Evolutionary conservation across 2,797 vertebrate genomes (phyloP).

Genomic region (Onychomys torridus): DNA sequence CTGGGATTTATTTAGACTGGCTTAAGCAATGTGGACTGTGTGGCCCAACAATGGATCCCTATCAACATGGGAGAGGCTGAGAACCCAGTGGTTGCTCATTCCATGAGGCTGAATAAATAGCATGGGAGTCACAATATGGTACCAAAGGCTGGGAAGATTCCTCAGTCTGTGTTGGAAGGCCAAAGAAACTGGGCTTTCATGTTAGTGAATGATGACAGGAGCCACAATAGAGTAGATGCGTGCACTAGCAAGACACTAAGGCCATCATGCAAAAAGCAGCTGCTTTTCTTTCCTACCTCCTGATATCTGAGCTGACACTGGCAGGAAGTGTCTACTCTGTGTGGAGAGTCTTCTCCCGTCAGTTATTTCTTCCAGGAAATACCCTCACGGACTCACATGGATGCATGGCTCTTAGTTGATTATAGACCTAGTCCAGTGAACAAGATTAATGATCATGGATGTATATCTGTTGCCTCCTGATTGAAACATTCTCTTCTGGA

Average conservation of each 20-base stretch:
- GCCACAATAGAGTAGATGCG: background rate
- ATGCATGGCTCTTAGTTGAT: background rate
- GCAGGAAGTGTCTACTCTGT: background rate
- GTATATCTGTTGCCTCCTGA: background rate
- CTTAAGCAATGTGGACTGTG: background rate
- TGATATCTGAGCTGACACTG: background rate
- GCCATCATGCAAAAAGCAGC: background rate
- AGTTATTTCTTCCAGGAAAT: background rate
- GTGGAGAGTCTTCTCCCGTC: background rate
- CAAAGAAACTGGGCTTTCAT: background rate
- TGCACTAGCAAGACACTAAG: background rate
- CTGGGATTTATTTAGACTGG: background rate
- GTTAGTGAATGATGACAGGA: background rate
- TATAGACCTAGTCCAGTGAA: background rate
- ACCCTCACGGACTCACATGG: rapidly evolving
- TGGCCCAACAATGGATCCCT: background rate
- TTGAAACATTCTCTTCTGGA: background rate
- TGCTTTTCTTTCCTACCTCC: background rate
- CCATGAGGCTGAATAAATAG: background rate
- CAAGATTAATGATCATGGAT: background rate
- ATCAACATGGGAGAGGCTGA: background rate
- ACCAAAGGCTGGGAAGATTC: background rate
- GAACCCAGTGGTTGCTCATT: background rate
- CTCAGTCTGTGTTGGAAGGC: background rate
- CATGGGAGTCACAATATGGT: background rate